Percentiles rank a stretch among this genome's conserved stretches.
phyloP scores from a whole-genome alignment of 2,797 vertebrate genomes.

The Pseudotriccus pelzelni region DNA sequence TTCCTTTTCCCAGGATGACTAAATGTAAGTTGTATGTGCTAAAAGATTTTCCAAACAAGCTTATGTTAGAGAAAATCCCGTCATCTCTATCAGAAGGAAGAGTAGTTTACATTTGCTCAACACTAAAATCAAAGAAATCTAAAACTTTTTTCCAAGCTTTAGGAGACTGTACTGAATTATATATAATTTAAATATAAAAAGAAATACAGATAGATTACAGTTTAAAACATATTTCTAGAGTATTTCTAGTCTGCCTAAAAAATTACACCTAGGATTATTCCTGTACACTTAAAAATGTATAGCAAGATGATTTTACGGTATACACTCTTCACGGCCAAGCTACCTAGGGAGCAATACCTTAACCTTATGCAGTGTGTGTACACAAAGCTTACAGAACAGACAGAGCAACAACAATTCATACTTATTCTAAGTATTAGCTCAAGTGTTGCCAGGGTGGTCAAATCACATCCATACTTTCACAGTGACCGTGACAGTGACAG shows the following conservation, averaged over 20 bases:
- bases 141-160: background rate
- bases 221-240: background rate
- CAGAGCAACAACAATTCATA: background rate
- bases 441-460: background rate
- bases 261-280: background rate
- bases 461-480: background rate
- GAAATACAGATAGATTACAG: background rate
- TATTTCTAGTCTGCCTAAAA: background rate
- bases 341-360: background rate
- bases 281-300: background rate
- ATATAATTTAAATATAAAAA: background rate
- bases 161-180: background rate
- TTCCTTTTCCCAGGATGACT: background rate
- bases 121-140: background rate
- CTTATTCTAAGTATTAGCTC: background rate
- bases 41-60: background rate
- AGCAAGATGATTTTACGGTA: background rate
- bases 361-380: background rate
- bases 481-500: conserved; percentile 9
- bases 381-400: background rate
- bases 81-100: background rate
- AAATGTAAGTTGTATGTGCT: background rate
- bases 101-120: background rate
- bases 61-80: background rate
- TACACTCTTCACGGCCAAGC: background rate